A percentile compares a stretch with the other conserved stretches of the same genome.
phyloP scores from a whole-genome alignment of 92 coral and sea anemone genomes.

The Zoanthus solanderi region DNA sequence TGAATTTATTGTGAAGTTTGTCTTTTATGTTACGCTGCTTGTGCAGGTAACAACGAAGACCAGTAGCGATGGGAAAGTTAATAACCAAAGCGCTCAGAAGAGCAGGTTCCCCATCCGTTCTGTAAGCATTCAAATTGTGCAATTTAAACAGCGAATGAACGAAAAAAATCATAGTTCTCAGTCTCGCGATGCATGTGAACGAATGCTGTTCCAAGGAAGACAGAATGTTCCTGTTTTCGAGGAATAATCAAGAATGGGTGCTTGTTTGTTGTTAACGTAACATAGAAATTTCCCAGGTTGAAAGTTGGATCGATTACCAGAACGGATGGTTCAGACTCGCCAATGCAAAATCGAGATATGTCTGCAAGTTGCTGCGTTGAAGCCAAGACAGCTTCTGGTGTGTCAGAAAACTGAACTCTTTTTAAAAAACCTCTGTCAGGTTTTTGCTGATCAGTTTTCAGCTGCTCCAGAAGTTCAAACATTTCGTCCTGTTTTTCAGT shows the following conservation, averaged over 20 bases:
- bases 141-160: conserved; percentile 35
- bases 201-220: conserved; percentile 51
- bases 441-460: conserved; percentile 48
- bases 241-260: conserved; percentile 52
- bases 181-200: conserved; percentile 50
- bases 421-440: conserved; percentile 58
- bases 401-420: conserved; percentile 49
- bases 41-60: conserved; percentile 54
- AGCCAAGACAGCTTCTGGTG: conserved; percentile 44
- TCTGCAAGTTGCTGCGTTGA: conserved; percentile 37
- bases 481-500: conserved; percentile 37
- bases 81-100: conserved; percentile 37
- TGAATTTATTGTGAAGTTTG: conserved; percentile 45
- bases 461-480: conserved; percentile 50
- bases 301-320: conserved; percentile 50
- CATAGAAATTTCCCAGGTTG: conserved; percentile 53
- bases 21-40: conserved; percentile 52
- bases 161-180: conserved; percentile 54
- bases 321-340: conserved; percentile 9
- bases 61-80: conserved; percentile 32
- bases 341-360: conserved; percentile 48
- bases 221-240: conserved; percentile 43
- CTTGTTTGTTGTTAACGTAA: conserved; percentile 46
- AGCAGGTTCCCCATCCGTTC: conserved; percentile 50
- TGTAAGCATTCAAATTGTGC: conserved; percentile 24